Evolutionary conservation across 2,797 vertebrate genomes (phyloP), one percentile per base, ranked within the genome.

Genomic region (Benthosema pterotum): DNA sequence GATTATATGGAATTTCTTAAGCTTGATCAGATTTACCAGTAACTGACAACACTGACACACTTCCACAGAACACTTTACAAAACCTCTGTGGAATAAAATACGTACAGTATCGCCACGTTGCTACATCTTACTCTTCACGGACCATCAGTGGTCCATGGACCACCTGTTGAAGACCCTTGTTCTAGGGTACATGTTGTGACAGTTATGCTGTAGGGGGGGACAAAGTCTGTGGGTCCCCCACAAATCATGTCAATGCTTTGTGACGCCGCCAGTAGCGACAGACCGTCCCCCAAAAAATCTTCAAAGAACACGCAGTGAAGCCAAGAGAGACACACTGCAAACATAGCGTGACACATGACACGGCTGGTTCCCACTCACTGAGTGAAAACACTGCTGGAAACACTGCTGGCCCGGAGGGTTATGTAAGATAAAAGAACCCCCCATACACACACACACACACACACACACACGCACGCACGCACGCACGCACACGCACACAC

Each of bases 341-440:
- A 87, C 76, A 49, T 28, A 69, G 58, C 71, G 65, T 83, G 80
- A 83, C 78, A 72, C 77, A 54, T 69, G 70, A 75, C 75, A 71
- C 60, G 49, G 63, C 72, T 49, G 16, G 15, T 62, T 66, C 12
- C 55, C 53, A 5, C 15, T 19, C 65, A 59, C 71, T 70, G 65
- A 70, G 22, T 25, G 22, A 25, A n/a, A n/a, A 56, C 45, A 2
- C 61, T 38, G 72, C 66, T 52, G 65, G 61, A 74, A 68, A 69
- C 64, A 67, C 80, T n/a, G n/a, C n/a, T n/a, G n/a, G n/a, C n/a
- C n/a, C 80, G 83, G 62, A 58, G 72, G 78, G 72, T 86, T 80
- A 83, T 67, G 72, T 71, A 81, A 86, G 68, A 83, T 25, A 64
- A 67, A 7, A 11, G 52, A 54, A 50, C 60, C 67, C 63, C 69